Evolutionary conservation across 2,888 invertebrate species (phyloP), one percentile per base, ranked within the genome.

Genomic region (Podabrus alpinus): DNA sequence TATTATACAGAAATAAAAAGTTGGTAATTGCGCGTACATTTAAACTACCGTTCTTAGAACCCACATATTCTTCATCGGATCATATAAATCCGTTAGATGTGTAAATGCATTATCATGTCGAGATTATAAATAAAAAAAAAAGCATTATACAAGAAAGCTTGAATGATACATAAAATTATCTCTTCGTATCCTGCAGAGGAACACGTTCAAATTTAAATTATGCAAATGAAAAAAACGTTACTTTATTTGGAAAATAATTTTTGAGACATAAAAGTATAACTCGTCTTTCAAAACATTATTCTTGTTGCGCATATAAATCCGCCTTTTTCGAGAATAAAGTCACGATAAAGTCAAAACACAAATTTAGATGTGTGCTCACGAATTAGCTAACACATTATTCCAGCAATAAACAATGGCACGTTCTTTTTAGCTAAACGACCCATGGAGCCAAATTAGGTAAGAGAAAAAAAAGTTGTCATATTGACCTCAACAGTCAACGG

Each of bases 31-130:
- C 71, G 68, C 71, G 29, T 19, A 71, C 62, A 66, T 71, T 45
- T 71, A 72, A 72, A 75, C 72, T 75, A 75, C 72, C 75, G 75
- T 75, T 75, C 66, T 59, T 66, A 64, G 75, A 72, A 75, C 75
- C 75, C 75, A 75, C 75, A 75, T 75, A 75, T 75, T 68, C 71
- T 66, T 75, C 69, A 66, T 66, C 29, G 69, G 72, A 72, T 72
- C 66, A 75, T 72, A 66, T 69, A 66, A 61, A 45, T 72, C 75
- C 75, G 75, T 75, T 75, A 75, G 69, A 24, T 19, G 66, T 60
- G 66, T 69, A 75, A 69, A 71, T 29, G 45, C 66, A 68, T 64
- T 64, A 64, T 64, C 62, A 29, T 66, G 67, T 61, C 29, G 45
- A 70, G 69, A 19, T 73, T 73, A 74, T 74, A 67, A 67, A 29